phyloP scores from a whole-genome alignment of 2,888 invertebrate genomes.

The Drosophila picticornis region DNA sequence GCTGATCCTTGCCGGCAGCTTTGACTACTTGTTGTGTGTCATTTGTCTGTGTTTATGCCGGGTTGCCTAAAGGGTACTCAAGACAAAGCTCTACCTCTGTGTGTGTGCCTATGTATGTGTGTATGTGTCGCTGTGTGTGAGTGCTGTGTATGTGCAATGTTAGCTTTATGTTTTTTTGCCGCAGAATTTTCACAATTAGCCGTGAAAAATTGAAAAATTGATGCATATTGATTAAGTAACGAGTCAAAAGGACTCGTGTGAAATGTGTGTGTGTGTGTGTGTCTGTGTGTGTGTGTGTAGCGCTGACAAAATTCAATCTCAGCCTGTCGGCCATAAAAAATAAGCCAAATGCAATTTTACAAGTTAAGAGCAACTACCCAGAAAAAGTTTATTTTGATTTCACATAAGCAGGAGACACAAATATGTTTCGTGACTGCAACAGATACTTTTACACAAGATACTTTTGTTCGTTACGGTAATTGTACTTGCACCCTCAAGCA shows the following conservation, averaged over 20 bases:
- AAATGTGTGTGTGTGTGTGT: slow-evolving; percentile 5
- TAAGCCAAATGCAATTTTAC: neutral
- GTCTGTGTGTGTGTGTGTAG: neutral
- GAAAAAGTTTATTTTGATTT: neutral
- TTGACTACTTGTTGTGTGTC: slow-evolving; percentile 28
- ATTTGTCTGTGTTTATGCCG: neutral
- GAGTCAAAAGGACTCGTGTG: slow-evolving; percentile 18
- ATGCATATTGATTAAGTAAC: slow-evolving; percentile 44
- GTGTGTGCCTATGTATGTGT: neutral
- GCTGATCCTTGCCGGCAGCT: slow-evolving; percentile 22
- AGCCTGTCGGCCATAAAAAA: neutral
- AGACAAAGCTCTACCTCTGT: slow-evolving; percentile 18
- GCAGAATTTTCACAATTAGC: slow-evolving; percentile 63
- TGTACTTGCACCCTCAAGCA: neutral
- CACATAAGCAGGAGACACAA: neutral
- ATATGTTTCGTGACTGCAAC: neutral
- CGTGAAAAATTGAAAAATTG: slow-evolving; percentile 52
- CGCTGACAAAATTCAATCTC: neutral
- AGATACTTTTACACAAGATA: neutral
- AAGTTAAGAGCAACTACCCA: neutral
- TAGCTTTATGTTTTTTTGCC: slow-evolving; percentile 43
- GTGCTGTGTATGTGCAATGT: slow-evolving; percentile 1
- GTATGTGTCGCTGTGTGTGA: neutral
- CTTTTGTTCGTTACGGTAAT: neutral
- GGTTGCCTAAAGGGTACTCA: slow-evolving; percentile 36